phyloP scores from a whole-genome alignment of 1,140 invertebrate species.

The Orius laevigatus region DNA sequence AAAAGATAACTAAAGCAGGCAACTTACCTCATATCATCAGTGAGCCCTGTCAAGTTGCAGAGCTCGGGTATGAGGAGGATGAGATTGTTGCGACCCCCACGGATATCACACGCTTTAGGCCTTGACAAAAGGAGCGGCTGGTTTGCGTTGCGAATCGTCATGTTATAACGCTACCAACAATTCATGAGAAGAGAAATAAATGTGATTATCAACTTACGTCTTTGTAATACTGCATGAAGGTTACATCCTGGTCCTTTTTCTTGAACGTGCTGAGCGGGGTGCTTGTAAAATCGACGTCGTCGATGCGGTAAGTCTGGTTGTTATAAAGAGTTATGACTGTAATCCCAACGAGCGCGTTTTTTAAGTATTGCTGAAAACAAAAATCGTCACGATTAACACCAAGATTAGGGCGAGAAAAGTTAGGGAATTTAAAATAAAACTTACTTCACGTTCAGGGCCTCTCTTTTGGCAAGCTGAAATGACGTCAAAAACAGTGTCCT shows the following conservation, averaged over 20 bases:
- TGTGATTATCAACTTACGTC: conserved; percentile 3
- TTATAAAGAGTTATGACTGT: conserved; percentile 53
- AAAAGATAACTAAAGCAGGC: conserved; percentile 25
- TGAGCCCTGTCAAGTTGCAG: conserved; percentile 54
- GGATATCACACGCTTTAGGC: conserved; percentile 39
- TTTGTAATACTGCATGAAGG: conserved; percentile 19
- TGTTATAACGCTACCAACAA: conserved; percentile 33
- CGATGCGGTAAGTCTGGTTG: conserved; percentile 57
- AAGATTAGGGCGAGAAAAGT: not conserved
- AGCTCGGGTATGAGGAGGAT: conserved; percentile 56
- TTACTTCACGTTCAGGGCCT: not conserved
- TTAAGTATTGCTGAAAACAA: conserved; percentile 11
- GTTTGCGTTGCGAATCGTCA: conserved; percentile 22
- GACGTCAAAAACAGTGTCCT: conserved; percentile 37
- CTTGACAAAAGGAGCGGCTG: conserved; percentile 42
- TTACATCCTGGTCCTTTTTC: conserved; percentile 27
- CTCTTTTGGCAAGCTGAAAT: not conserved
- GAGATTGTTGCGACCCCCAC: conserved; percentile 36
- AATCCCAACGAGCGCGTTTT: conserved; percentile 25
- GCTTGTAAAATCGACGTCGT: conserved; percentile 62
- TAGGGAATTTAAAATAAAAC: not conserved
- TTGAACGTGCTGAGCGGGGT: conserved; percentile 52
- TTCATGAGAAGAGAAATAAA: not conserved
- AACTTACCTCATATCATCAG: conserved; percentile 31
- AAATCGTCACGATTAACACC: conserved; percentile 2